These are phyloP conservation scores for Nomada lathburiana DNA, from an alignment of 2,888 invertebrate genomes.

Conservation along the genomic window DNA sequence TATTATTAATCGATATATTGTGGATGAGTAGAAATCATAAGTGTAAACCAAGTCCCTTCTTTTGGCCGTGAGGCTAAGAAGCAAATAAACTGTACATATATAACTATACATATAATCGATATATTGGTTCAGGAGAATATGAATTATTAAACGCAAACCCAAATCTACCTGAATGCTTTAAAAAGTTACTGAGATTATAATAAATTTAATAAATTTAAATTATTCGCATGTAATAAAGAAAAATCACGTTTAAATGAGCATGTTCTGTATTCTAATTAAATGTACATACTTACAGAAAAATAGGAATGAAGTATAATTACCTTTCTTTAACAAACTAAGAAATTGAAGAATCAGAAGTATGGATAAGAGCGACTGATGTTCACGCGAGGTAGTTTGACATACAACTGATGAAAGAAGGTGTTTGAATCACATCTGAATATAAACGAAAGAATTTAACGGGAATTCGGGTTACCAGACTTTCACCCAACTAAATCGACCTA, in stretches of 20 bases:
- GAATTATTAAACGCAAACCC: slow-evolving; percentile 20
- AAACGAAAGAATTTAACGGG: slow-evolving; percentile 31
- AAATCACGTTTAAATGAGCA: not conserved
- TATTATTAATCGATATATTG: slow-evolving; percentile 25
- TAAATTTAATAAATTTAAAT: not conserved
- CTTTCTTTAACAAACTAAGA: not conserved
- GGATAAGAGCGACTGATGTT: not conserved
- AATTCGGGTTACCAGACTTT: slow-evolving; percentile 60
- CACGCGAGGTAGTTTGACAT: not conserved
- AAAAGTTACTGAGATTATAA: not conserved
- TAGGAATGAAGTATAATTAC: not conserved
- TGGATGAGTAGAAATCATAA: too few relatives aligned
- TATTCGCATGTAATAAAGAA: not conserved
- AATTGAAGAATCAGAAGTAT: not conserved
- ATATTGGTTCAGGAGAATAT: not conserved
- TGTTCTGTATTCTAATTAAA: not conserved
- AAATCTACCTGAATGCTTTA: not conserved
- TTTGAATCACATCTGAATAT: not conserved
- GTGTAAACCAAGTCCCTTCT: too few relatives aligned
- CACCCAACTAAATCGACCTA: slow-evolving; percentile 14
- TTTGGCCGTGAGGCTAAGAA: too few relatives aligned
- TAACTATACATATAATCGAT: slow-evolving; percentile 6
- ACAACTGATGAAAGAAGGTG: not conserved
- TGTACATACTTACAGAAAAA: not conserved
- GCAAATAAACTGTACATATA: too few relatives aligned